Evolutionary conservation across 2,113 vertebrate species (phyloP).

Genomic region (Callospermophilus lateralis): DNA sequence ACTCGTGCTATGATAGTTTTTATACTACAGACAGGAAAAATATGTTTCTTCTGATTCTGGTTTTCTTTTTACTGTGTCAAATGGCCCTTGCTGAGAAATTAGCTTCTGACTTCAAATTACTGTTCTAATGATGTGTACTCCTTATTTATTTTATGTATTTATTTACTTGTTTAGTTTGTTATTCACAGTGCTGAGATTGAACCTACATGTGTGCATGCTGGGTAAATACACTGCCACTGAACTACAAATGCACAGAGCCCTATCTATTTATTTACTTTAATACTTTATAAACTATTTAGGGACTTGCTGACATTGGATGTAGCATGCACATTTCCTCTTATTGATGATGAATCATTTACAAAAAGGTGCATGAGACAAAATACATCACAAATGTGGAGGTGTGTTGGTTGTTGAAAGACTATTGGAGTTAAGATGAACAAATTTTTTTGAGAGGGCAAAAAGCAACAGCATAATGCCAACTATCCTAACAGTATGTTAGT

Average conservation of each 20-base stretch:
- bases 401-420: not conserved
- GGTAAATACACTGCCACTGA: not conserved
- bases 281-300: not conserved
- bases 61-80: not conserved
- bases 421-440: not conserved
- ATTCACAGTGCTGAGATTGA: not conserved
- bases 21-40: not conserved
- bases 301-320: not conserved
- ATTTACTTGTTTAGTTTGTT: not conserved
- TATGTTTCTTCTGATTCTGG: not conserved
- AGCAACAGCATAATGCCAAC: not conserved
- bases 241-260: no score
- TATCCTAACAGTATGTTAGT: not conserved
- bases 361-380: not conserved
- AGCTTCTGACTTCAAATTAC: not conserved
- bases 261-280: not conserved
- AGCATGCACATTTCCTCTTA: not conserved
- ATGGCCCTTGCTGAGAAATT: not conserved
- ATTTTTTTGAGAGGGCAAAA: not conserved
- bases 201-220: not conserved
- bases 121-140: not conserved
- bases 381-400: not conserved
- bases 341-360: not conserved
- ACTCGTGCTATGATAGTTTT: not conserved
- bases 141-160: not conserved